phyloP scores from a whole-genome alignment of 92 coral and sea anemone genomes.

The Palythoa heliodiscus region DNA sequence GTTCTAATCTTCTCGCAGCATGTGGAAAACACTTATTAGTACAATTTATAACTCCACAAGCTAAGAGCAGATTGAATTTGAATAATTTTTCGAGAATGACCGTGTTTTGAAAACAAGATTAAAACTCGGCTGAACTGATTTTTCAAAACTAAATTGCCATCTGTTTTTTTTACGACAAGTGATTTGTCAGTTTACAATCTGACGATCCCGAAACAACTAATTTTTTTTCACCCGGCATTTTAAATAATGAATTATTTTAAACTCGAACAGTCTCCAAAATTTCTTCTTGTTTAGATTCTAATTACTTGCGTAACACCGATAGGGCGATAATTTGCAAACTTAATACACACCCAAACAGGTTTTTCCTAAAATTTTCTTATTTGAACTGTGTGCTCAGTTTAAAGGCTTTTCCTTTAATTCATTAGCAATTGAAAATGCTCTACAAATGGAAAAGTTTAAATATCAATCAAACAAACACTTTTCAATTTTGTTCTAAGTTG shows the following conservation, averaged over 20 bases:
- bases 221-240: background rate
- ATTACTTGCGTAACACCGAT: constrained; percentile 3
- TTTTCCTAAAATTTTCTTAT: background rate
- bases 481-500: background rate
- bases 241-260: constrained; percentile 25
- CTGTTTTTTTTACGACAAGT: constrained; percentile 8
- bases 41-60: constrained; percentile 30
- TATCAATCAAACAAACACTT: background rate
- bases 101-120: constrained; percentile 36
- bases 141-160: constrained; percentile 2
- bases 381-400: background rate
- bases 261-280: constrained; percentile 2
- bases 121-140: constrained; percentile 43
- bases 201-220: background rate
- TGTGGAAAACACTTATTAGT: constrained; percentile 39
- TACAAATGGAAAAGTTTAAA: background rate
- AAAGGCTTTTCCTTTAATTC: background rate
- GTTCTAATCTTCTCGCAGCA: constrained; percentile 24
- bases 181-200: background rate
- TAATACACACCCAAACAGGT: background rate
- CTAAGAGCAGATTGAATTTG: constrained; percentile 24
- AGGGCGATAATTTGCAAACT: background rate
- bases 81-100: constrained; percentile 34
- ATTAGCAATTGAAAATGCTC: background rate
- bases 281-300: constrained; percentile 26